These are phyloP conservation scores for Falcaria lacertinaria DNA, from an alignment of 2,888 invertebrate genomes.

Conservation along the genomic window DNA sequence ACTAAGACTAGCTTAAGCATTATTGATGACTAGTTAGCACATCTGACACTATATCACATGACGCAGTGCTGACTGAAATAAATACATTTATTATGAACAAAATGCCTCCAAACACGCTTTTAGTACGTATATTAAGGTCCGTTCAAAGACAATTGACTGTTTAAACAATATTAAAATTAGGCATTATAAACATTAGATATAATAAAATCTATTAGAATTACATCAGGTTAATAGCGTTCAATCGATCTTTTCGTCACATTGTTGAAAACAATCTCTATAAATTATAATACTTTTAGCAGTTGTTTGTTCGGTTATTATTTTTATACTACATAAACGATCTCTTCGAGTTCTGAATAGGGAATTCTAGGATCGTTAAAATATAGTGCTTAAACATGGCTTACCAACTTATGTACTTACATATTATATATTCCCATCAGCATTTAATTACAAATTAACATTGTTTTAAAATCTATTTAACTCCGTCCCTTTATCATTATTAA, in stretches of 20 bases:
- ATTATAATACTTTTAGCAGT: constrained; percentile 25
- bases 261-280: constrained; percentile 25
- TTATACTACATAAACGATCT: constrained; percentile 34
- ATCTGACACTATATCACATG: no score
- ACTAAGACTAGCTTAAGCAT: constrained; percentile 49
- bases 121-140: constrained; percentile 43
- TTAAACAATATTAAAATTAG: constrained; percentile 34
- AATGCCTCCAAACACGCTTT: constrained; percentile 20
- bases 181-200: constrained; percentile 14
- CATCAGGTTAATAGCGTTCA: constrained; percentile 30
- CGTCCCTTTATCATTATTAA: no score
- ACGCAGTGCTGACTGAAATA: constrained; percentile 16
- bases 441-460: background rate
- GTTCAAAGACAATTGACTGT: constrained; percentile 21
- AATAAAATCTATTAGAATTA: constrained; percentile 31
- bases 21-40: no score
- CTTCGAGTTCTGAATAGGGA: constrained; percentile 46
- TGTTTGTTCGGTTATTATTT: constrained; percentile 11
- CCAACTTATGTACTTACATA: no score
- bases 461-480: background rate
- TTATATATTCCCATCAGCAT: no score
- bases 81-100: constrained; percentile 11
- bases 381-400: constrained; percentile 11
- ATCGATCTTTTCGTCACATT: constrained; percentile 39
- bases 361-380: constrained; percentile 46